A percentile compares a stretch with the other conserved stretches of the same genome.
Evolutionary conservation across 2,888 invertebrate species (phyloP).

Genomic region (Doris montereyensis): DNA sequence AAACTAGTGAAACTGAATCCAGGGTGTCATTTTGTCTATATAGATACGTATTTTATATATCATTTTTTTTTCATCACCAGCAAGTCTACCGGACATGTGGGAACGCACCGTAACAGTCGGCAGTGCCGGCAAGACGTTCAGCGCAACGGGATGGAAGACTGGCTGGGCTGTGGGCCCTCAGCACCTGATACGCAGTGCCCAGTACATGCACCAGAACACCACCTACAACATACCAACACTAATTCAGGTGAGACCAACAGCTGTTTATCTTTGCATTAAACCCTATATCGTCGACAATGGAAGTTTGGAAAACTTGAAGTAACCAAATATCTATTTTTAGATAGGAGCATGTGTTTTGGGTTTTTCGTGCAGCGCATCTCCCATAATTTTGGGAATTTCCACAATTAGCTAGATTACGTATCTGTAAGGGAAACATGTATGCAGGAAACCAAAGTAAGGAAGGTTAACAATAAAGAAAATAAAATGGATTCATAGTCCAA

Average conservation of each 20-base stretch:
- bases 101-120: conserved; percentile 97
- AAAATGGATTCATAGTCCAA: no score
- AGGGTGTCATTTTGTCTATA: no score
- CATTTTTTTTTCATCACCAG: conserved; percentile 74
- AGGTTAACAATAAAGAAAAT: no score
- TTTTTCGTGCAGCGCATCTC: not conserved
- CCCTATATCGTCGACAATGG: no score
- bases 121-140: conserved; percentile 97
- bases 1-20: no score
- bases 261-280: not conserved
- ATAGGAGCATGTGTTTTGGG: not conserved
- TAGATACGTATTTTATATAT: no score
- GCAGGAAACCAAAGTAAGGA: no score
- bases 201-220: conserved; percentile 92
- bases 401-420: no score
- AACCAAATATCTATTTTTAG: not conserved
- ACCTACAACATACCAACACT: conserved; percentile 94
- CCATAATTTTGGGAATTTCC: not conserved
- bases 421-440: no score
- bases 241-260: conserved; percentile 77
- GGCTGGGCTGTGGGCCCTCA: conserved; percentile 97
- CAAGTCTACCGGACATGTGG: conserved; percentile 96
- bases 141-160: conserved; percentile 87
- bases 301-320: no score
- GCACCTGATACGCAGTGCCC: conserved; percentile 83